Base-by-base conservation (phyloP, 2,797 vertebrate species). In the Enteromius thamalakanensis region DNA sequence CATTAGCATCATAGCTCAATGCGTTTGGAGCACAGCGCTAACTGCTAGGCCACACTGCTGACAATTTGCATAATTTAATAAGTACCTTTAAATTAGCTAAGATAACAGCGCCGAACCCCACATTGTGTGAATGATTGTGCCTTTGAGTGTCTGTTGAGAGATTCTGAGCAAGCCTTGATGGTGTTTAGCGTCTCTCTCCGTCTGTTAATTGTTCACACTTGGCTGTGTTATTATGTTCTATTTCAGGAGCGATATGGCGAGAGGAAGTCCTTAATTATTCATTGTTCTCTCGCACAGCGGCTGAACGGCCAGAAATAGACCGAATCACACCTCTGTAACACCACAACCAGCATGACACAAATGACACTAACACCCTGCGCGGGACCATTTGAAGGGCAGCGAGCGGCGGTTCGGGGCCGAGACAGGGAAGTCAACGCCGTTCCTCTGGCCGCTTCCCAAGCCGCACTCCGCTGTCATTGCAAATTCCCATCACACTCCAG, bases 241-340 rank as follows among this genome's bases (percentile, higher is more conserved):
- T 89, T 89, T 86, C 76, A 85, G 71, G 71, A 84, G 84, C 80
- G 81, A 86, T 82, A 81, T 29, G 49, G 79, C 62, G 84, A 85
- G 85, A 85, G 84, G 81, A 85, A 83, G 78, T 55, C 86, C 86
- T 89, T 82, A 89, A 89, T 89, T 89, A 89, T 89, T 87, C 88
- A 87, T 86, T 79, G 81, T 62, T 85, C 83, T 79, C 84, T 85
- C 72, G 40, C 85, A 76, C 83, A 78, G 83, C 55, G 80, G 81
- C 83, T 67, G 74, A 70, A 72, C 8, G 67, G 53, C 79, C 85
- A 82, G 71, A 85, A 86, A 86, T 88, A 88, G 85, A 64, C 82
- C 47, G 53, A 47, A 80, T 86, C 80, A 62, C 79, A 84, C 80
- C 78, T 82, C 77, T 78, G 83, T 49, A 77, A 60, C 42, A 23